phyloP scores from a whole-genome alignment of 1,140 invertebrate genomes.

The Agrilus planipennis region DNA sequence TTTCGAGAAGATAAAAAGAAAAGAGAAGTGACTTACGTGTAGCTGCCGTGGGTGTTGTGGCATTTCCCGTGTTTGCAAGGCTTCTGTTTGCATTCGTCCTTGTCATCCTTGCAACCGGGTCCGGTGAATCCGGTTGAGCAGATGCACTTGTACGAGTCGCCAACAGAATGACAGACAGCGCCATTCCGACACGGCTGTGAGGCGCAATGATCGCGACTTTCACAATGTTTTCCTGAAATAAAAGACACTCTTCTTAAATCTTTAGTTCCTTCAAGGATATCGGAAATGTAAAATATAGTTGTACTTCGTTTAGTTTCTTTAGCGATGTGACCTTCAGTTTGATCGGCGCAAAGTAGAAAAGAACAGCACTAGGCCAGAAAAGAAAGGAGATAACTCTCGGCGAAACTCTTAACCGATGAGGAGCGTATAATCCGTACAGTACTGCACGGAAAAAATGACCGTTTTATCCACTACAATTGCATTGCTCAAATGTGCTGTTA shows the following conservation, averaged over 20 bases:
- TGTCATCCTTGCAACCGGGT: slow-evolving; percentile 72
- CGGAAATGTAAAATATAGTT: no score
- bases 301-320: no score
- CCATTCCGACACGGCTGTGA: slow-evolving; percentile 79
- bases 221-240: slow-evolving; percentile 69
- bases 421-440: no score
- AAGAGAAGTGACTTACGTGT: slow-evolving; percentile 56
- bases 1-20: slow-evolving; percentile 3
- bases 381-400: no score
- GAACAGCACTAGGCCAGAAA: no score
- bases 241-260: slow-evolving; percentile 13
- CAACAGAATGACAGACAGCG: slow-evolving; percentile 63
- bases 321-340: no score
- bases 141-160: slow-evolving; percentile 66
- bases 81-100: slow-evolving; percentile 71
- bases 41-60: slow-evolving; percentile 79
- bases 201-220: slow-evolving; percentile 78
- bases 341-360: no score
- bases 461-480: no score
- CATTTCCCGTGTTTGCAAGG: slow-evolving; percentile 69
- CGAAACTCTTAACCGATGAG: no score
- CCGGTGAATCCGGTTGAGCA: slow-evolving; percentile 82
- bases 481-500: no score
- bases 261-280: no score
- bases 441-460: no score